Base-by-base conservation (phyloP, 2,888 invertebrate species). In the Notodonta ziczac region DNA sequence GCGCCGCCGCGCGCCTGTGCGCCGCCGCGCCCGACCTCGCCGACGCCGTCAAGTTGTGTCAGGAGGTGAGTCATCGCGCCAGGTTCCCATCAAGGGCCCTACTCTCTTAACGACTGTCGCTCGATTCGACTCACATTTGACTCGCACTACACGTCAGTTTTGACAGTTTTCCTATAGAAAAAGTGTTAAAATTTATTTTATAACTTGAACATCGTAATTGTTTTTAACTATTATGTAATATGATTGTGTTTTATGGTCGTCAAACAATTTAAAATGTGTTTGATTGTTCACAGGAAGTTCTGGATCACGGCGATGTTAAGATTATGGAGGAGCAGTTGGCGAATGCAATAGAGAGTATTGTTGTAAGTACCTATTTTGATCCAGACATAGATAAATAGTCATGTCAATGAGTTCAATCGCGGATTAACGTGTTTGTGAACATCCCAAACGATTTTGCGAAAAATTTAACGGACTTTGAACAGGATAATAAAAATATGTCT, bases 321-420 rank as follows among this genome's bases (percentile, higher is more conserved):
- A 91, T 93, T 65, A 93, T 93, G 93, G 93, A 93, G 80, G 93
- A 93, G 74, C 93, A 93, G 77, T 82, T 93, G 82, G 93, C 93
- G 71, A 93, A 90, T 79, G 93, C 93, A 77, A 93, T 93, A 67
- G 93, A 93, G 86, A 93, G 91, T 90, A 93, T 93, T 88, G 93
- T 93, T 88, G 93, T 93, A 70, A 92, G 93, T 92, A 81, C 55
- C 24, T n/a, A 24, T 24, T 24, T 24, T 24, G 24, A 24, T 24
- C 24, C 24, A 24, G 1, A 24, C 24, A n/a, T n/a, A n/a, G n/a
- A n/a, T n/a, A n/a, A n/a, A n/a, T 24, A 24, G 24, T 24, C 24
- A 2, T 24, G 1, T 24, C 24, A 24, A 24, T 24, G 1, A 24
- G 24, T 24, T 24, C 24, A 2, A 24, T 24, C 2, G 24, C 24